A percentile compares a stretch with the other conserved stretches of the same genome.
Conservation (phyloP, 2,113 vertebrate genomes). For the Cranoglanis bouderius region DNA sequence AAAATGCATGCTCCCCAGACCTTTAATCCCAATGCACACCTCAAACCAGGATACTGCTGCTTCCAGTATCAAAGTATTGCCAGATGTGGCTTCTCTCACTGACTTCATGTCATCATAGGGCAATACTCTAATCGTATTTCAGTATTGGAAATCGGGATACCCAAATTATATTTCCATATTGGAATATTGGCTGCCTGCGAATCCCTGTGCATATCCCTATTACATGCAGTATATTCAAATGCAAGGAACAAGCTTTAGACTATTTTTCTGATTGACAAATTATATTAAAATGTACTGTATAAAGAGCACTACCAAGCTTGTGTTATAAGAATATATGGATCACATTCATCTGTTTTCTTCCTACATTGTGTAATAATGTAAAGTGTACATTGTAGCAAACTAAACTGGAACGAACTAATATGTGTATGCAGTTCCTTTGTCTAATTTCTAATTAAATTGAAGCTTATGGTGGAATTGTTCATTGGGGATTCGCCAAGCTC, state of each 20-base stretch:
- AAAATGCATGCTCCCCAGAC: neutral
- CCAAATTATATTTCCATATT: neutral
- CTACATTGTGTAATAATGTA: neutral
- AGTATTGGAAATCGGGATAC: neutral
- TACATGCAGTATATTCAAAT: constrained; percentile 3
- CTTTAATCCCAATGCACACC: neutral
- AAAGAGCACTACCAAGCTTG: neutral
- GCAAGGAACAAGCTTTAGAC: constrained; percentile 5
- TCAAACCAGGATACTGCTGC: neutral
- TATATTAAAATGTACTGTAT: neutral
- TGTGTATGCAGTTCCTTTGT: neutral
- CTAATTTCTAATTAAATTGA: neutral
- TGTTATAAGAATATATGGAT: neutral
- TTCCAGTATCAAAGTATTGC: neutral
- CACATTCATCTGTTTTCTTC: neutral
- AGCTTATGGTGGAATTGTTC: neutral
- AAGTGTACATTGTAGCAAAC: neutral
- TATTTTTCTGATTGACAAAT: neutral
- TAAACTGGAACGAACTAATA: neutral
- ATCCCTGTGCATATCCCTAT: constrained; percentile 1
- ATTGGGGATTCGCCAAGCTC: no score
- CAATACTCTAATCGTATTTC: neutral
- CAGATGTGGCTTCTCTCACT: neutral
- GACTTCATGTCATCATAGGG: neutral
- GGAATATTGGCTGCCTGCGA: neutral